Conservation (phyloP, 2,797 vertebrate species). For the Orientallactaga sibirica region DNA sequence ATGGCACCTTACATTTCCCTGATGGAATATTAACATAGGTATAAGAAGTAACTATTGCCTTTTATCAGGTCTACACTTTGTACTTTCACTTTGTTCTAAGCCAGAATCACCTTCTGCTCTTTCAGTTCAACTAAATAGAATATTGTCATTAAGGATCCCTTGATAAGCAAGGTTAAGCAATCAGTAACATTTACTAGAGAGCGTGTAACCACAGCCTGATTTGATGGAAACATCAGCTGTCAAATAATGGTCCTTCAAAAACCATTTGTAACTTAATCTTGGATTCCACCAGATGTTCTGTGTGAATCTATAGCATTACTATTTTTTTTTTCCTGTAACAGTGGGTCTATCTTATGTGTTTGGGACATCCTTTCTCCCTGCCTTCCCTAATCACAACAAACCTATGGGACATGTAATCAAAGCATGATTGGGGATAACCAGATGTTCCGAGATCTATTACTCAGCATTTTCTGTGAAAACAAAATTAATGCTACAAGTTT, state of each 20-base stretch:
- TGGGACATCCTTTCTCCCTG: not conserved
- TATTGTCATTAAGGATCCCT: not conserved
- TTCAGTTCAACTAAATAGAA: not conserved
- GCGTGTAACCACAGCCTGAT: not conserved
- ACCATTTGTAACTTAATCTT: constrained; percentile 69
- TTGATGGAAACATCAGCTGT: constrained; percentile 45
- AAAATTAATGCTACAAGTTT: not conserved
- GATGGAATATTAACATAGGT: not conserved
- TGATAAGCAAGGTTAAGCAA: constrained; percentile 22
- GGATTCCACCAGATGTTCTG: constrained; percentile 51
- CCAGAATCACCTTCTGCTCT: not conserved
- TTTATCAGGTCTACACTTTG: not conserved
- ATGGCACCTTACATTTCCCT: not conserved
- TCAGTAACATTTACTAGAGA: constrained; percentile 36
- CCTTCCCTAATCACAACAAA: not conserved
- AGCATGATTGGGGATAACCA: not conserved
- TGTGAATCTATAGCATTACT: not conserved
- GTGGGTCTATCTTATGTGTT: not conserved
- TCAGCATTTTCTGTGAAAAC: not conserved
- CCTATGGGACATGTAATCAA: not conserved
- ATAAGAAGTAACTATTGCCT: not conserved
- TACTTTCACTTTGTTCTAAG: constrained; percentile 20
- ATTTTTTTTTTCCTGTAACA: constrained; percentile 51
- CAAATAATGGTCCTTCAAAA: constrained; percentile 42
- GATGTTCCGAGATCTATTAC: not conserved